Conservation (phyloP, 1,140 invertebrate species). For the Chlorops oryzae region DNA sequence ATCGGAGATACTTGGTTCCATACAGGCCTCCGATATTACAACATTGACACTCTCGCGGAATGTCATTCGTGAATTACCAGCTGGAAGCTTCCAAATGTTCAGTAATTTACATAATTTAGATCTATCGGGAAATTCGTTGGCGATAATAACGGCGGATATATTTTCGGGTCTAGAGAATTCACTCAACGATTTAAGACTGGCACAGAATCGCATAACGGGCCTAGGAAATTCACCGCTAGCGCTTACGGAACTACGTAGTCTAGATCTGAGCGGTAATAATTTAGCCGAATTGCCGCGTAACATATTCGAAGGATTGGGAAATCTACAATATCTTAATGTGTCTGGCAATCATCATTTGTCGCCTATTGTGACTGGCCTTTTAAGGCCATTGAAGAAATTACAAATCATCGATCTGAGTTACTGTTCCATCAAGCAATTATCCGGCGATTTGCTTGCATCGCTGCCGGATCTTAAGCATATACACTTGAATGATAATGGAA, state of each 20-base stretch:
- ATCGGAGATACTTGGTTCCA: conserved; percentile 64
- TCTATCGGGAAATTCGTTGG: conserved; percentile 70
- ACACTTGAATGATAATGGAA: conserved; percentile 59
- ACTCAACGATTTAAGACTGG: conserved; percentile 65
- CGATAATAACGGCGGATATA: conserved; percentile 62
- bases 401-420: conserved; percentile 66
- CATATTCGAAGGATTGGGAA: conserved; percentile 63
- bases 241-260: conserved; percentile 58
- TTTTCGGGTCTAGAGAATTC: conserved; percentile 69
- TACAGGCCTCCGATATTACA: conserved; percentile 48
- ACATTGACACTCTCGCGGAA: conserved; percentile 67
- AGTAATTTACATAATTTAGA: conserved; percentile 68
- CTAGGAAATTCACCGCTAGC: conserved; percentile 60
- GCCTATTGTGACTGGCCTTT: conserved; percentile 53
- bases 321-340: conserved; percentile 68
- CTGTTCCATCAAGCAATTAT: conserved; percentile 64
- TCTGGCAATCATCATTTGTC: conserved; percentile 68
- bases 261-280: conserved; percentile 76
- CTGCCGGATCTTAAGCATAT: conserved; percentile 59
- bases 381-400: conserved; percentile 57
- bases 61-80: conserved; percentile 77
- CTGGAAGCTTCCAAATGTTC: conserved; percentile 71
- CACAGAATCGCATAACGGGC: conserved; percentile 67
- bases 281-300: conserved; percentile 62
- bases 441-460: conserved; percentile 64